Conservation (phyloP, 2,888 invertebrate genomes). For the Noctua fimbriata region DNA sequence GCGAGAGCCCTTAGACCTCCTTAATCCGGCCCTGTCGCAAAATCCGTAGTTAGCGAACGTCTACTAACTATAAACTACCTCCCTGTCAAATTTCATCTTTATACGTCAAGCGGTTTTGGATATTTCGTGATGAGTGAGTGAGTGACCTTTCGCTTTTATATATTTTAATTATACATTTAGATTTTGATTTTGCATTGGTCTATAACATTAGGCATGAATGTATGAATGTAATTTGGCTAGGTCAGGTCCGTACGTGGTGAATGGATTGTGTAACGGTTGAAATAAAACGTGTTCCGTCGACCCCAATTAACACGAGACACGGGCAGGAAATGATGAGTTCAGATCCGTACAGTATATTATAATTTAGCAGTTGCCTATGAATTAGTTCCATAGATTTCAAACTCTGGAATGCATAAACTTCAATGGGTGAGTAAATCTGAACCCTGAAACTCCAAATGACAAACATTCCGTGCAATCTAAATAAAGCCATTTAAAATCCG, state of each 20-base stretch:
- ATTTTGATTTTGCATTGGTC: neutral
- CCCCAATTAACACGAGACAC: neutral
- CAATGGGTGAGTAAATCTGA: neutral
- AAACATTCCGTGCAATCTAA: neutral
- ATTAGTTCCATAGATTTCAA: neutral
- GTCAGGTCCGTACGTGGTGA: neutral
- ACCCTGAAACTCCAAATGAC: neutral
- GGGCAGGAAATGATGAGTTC: neutral
- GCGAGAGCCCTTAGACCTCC: too few relatives aligned
- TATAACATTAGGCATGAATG: neutral
- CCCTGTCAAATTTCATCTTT: too few relatives aligned
- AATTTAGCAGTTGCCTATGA: neutral
- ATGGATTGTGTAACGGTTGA: neutral
- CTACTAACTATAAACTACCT: too few relatives aligned
- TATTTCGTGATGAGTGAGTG: too few relatives aligned
- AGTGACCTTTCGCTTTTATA: too few relatives aligned
- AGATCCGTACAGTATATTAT: neutral
- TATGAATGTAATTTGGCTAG: too few relatives aligned
- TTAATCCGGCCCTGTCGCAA: too few relatives aligned
- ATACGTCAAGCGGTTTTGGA: too few relatives aligned
- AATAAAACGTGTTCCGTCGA: neutral
- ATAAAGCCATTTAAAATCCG: slow-evolving; percentile 23
- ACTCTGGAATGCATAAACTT: neutral
- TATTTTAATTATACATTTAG: too few relatives aligned
- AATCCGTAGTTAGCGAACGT: too few relatives aligned